Evolutionary conservation across 1,140 invertebrate species (phyloP).

Genomic region (Penaeus chinensis): DNA sequence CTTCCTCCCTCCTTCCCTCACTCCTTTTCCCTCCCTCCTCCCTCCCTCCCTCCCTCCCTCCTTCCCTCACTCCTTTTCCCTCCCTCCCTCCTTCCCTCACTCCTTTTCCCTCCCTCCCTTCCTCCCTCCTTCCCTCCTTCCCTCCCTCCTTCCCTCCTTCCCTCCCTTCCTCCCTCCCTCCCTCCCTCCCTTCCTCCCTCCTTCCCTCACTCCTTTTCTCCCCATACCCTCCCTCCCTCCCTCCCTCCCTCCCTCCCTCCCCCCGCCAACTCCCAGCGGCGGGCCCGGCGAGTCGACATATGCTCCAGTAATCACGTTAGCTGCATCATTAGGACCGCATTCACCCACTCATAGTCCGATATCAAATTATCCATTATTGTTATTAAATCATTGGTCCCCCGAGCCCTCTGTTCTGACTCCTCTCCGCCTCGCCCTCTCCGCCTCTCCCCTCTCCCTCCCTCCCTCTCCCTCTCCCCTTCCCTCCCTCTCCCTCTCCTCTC

Average conservation of each 20-base stretch:
- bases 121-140: not conserved
- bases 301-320: slow-evolving; percentile 33
- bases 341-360: slow-evolving; percentile 24
- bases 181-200: not conserved
- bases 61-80: not conserved
- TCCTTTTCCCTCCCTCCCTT: not conserved
- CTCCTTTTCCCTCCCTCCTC: not conserved
- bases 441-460: not conserved
- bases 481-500: too few species aligned
- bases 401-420: not conserved
- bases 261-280: not conserved
- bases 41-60: not conserved
- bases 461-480: not conserved
- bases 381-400: slow-evolving; percentile 39
- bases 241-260: not conserved
- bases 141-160: not conserved
- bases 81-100: not conserved
- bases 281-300: slow-evolving; percentile 2
- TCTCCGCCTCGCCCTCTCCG: not conserved
- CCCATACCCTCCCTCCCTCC: not conserved
- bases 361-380: slow-evolving; percentile 41
- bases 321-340: slow-evolving; percentile 27
- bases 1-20: not conserved
- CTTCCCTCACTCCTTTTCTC: not conserved
- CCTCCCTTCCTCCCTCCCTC: not conserved